Conservation (phyloP, 2,797 vertebrate species). For the Phrynocephalus guinanensis region DNA sequence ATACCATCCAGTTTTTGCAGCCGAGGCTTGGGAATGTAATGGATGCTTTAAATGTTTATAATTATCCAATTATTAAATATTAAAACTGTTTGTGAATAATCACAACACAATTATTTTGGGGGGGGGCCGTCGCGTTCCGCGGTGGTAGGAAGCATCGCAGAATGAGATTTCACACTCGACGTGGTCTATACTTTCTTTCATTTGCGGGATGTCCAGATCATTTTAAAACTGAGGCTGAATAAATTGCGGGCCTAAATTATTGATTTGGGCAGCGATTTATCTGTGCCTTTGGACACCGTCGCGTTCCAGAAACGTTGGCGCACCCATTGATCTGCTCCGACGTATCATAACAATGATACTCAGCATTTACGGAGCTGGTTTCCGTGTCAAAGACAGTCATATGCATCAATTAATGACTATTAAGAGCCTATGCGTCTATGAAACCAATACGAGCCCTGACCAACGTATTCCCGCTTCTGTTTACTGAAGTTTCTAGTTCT, state of each 20-base stretch:
- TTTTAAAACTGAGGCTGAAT: slow-evolving; percentile 36
- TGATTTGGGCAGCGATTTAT: slow-evolving; percentile 15
- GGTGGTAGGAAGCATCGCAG: neutral
- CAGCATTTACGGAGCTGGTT: neutral
- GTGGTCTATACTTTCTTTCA: neutral
- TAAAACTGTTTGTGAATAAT: neutral
- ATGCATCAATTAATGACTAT: slow-evolving; percentile 30
- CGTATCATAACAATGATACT: fast-evolving
- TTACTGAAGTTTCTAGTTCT: neutral
- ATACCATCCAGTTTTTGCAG: neutral
- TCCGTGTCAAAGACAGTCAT: neutral
- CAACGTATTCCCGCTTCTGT: slow-evolving; percentile 25
- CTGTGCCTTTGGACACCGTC: neutral
- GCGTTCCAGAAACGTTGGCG: neutral
- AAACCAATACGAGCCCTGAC: neutral
- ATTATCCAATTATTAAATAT: slow-evolving; percentile 5
- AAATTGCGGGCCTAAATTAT: slow-evolving; percentile 17
- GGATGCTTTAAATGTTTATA: slow-evolving; percentile 6
- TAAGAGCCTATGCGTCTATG: neutral
- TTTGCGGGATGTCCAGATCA: slow-evolving; percentile 21
- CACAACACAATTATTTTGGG: neutral
- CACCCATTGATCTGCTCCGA: slow-evolving; percentile 3
- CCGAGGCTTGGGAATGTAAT: slow-evolving; percentile 10
- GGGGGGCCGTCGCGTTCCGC: neutral
- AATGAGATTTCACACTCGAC: slow-evolving; percentile 12